Conservation (phyloP, 2,888 invertebrate genomes). For the Drosophila formosana region DNA sequence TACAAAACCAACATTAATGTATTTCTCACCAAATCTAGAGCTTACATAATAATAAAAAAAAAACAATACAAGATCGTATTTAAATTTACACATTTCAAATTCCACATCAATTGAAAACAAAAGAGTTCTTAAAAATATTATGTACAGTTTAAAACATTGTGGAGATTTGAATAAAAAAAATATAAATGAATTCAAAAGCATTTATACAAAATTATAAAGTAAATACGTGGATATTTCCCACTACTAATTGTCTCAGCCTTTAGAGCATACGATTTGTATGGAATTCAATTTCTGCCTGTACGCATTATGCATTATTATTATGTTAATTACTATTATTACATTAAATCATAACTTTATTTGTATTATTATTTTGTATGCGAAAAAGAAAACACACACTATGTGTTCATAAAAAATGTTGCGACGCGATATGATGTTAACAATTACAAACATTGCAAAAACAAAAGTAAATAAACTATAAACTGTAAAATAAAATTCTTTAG, state of each 20-base stretch:
- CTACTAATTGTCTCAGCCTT: slow-evolving; percentile 23
- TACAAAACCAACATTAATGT: slow-evolving; percentile 53
- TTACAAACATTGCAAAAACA: slow-evolving; percentile 57
- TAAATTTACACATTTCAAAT: slow-evolving; percentile 27
- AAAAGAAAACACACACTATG: slow-evolving; percentile 56
- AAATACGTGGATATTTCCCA: slow-evolving; percentile 18
- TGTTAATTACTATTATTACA: slow-evolving; percentile 63
- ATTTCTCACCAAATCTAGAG: slow-evolving; percentile 78
- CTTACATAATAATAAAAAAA: slow-evolving; percentile 54
- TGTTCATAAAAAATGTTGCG: slow-evolving; percentile 71
- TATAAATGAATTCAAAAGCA: slow-evolving; percentile 32
- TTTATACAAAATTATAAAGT: slow-evolving; percentile 32
- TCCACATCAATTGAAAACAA: slow-evolving; percentile 14
- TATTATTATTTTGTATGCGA: slow-evolving; percentile 74
- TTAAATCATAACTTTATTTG: slow-evolving; percentile 66
- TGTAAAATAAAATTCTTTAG: slow-evolving; percentile 76
- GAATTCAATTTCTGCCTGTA: slow-evolving; percentile 65
- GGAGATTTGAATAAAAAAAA: slow-evolving; percentile 34
- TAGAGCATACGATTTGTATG: slow-evolving; percentile 37
- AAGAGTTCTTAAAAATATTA: slow-evolving; percentile 47
- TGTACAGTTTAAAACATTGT: slow-evolving; percentile 69
- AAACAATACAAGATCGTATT: slow-evolving; percentile 18
- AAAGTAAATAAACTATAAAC: slow-evolving; percentile 67
- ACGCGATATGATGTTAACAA: slow-evolving; percentile 65
- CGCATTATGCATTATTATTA: slow-evolving; percentile 71